Conservation (phyloP, 2,113 vertebrate genomes). For the Dipodomys ordii region DNA sequence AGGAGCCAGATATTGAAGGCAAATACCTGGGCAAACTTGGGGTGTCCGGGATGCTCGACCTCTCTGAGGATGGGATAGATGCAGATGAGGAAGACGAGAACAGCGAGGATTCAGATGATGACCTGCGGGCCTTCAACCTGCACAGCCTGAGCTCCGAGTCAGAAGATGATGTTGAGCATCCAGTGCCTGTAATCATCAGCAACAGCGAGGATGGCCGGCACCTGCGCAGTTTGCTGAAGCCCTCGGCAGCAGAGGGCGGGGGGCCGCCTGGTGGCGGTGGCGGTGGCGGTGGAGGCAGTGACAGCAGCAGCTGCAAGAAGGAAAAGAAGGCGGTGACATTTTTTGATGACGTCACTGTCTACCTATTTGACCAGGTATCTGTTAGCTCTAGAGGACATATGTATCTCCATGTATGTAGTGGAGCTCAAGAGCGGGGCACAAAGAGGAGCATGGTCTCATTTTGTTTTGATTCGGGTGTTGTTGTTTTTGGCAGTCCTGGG, state of each 20-base stretch:
- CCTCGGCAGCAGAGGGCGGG: conserved; percentile 66
- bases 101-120: conserved; percentile 97
- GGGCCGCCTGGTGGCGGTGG: neutral
- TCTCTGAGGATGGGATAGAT: conserved; percentile 91
- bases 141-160: conserved; percentile 95
- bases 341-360: conserved; percentile 98
- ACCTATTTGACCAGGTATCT: conserved; percentile 97
- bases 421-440: too few relatives aligned
- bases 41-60: conserved; percentile 84
- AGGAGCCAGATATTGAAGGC: conserved; percentile 96
- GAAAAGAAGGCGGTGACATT: conserved; percentile 93
- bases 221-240: conserved; percentile 94
- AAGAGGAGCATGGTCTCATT: too few relatives aligned
- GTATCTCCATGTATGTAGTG: too few relatives aligned
- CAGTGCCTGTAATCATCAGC: conserved; percentile 92
- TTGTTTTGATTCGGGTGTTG: too few relatives aligned
- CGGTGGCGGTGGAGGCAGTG: too few relatives aligned
- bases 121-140: conserved; percentile 92
- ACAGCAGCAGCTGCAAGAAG: conserved; percentile 72
- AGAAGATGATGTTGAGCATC: conserved; percentile 93
- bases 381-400: neutral
- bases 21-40: conserved; percentile 92
- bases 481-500: too few relatives aligned
- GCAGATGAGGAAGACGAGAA: conserved; percentile 97
- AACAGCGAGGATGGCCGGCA: conserved; percentile 88